These are phyloP conservation scores for Parapristionchus giblindavisi DNA, from an alignment of 2,888 invertebrate genomes.

Conservation along the genomic window DNA sequence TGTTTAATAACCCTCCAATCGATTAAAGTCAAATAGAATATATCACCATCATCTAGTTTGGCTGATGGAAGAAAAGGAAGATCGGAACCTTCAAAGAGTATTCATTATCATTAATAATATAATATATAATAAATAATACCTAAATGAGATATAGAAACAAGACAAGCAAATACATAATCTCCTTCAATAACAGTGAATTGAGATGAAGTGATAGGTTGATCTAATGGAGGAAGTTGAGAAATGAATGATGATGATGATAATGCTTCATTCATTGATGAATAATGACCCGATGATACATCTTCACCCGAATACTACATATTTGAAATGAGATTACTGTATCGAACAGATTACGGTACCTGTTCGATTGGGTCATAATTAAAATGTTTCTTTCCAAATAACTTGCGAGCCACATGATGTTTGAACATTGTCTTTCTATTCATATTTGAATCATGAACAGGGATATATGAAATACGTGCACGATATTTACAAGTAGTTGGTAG, in stretches of 20 bases:
- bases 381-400: slow-evolving; percentile 51
- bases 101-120: background rate
- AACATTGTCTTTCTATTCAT: slow-evolving; percentile 47
- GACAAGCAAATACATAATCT: slow-evolving; percentile 51
- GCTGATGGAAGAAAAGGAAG: slow-evolving; percentile 34
- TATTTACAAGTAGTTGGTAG: slow-evolving; percentile 56
- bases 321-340: background rate
- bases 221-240: background rate
- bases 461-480: slow-evolving; percentile 52
- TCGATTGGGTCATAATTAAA: slow-evolving; percentile 47
- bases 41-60: slow-evolving; percentile 35
- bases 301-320: background rate
- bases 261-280: slow-evolving; percentile 10
- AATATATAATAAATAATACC: slow-evolving; percentile 38
- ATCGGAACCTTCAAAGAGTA: slow-evolving; percentile 30
- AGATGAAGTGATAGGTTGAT: slow-evolving; percentile 25
- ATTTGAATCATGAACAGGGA: slow-evolving; percentile 52
- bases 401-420: slow-evolving; percentile 41
- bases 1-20: slow-evolving; percentile 38
- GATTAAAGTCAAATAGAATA: slow-evolving; percentile 39
- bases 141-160: slow-evolving; percentile 54
- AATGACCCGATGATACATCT: slow-evolving; percentile 12
- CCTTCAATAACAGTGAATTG: slow-evolving; percentile 48
- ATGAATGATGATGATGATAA: slow-evolving; percentile 11
- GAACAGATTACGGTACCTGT: slow-evolving; percentile 7